Base-by-base conservation (phyloP, 2,888 invertebrate genomes). In the Heteropelma amictum region DNA sequence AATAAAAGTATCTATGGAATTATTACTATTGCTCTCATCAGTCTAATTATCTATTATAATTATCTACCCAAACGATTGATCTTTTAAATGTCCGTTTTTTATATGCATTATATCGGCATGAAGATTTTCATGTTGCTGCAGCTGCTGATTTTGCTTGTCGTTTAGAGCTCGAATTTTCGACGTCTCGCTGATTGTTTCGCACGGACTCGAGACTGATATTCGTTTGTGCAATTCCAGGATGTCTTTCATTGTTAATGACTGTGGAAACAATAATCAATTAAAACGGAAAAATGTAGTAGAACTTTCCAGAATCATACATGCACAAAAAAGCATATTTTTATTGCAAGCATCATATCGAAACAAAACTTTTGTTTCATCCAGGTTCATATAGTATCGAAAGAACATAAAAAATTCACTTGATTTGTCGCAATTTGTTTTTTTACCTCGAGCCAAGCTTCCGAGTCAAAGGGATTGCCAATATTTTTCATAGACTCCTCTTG, bases 241-340 rank as follows among this genome's bases (percentile, higher is more conserved):
- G 47, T 84, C 80, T 21, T 82, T 81, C 51, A 56, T 49, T 35
- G 72, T 78, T 69, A 84, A 65, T 14, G 84, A 82, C 84, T 84
- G 53, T 6, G n/a, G n/a, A n/a, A n/a, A n/a, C n/a, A n/a, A n/a
- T n/a, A n/a, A n/a, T n/a, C n/a, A n/a, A n/a, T n/a, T n/a, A n/a
- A n/a, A n/a, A n/a, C n/a, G n/a, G n/a, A n/a, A 51, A 4, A 21
- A 14, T 45, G 12, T 10, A 8, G 17, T 14, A n/a, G 5, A 40
- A 47, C 1, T n/a, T 45, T 21, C 2, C n/a, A 26, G 51, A 23
- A 47, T 23, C 1, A n/a, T 12, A 21, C 0, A 12, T 35, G 10
- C 12, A 3, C 0, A 35, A n/a, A 3, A 35, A 35, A 3, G 3
- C 2, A n/a, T 35, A 3, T 14, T 38, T 38, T 12, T 5, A 38